phyloP scores from a whole-genome alignment of 1,140 invertebrate genomes.

The Pteromalus puparum region DNA sequence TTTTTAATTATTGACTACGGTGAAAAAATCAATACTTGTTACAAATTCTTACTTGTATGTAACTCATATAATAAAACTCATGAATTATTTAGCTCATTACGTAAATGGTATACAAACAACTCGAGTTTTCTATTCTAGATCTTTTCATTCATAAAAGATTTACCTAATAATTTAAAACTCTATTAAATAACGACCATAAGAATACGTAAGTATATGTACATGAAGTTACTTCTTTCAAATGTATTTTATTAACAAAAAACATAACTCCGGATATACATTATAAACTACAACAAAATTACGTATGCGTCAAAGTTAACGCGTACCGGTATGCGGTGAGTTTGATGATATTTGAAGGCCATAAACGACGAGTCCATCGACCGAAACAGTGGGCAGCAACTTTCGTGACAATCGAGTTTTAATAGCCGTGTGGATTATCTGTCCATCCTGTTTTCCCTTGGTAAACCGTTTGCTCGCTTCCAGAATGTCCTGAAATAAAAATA shows the following conservation, averaged over 20 bases:
- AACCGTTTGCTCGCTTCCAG: conserved; percentile 73
- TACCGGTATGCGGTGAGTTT: conserved; percentile 65
- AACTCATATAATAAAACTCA: not conserved
- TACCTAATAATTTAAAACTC: not conserved
- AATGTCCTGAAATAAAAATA: conserved; percentile 65
- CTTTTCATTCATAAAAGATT: not conserved
- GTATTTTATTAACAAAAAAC: not conserved
- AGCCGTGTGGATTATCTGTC: conserved; percentile 73
- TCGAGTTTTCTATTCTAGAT: too few species aligned
- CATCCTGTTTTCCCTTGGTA: conserved; percentile 69
- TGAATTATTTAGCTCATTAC: not conserved
- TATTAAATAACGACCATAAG: too few species aligned
- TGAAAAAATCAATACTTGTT: not conserved
- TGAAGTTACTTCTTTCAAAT: not conserved
- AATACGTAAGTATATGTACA: too few species aligned
- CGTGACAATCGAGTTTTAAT: conserved; percentile 78
- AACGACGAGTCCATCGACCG: conserved; percentile 81
- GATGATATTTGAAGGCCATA: conserved; percentile 78
- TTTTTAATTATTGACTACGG: not conserved
- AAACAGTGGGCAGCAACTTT: conserved; percentile 80
- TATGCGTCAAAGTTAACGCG: too few species aligned
- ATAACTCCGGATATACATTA: too few species aligned
- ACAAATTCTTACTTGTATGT: too few species aligned
- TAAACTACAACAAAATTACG: too few species aligned
- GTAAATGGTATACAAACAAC: not conserved